A percentile compares a stretch with the other conserved stretches of the same genome.
Conservation (phyloP, 2,888 invertebrate species). For the Campoletis raptor region DNA sequence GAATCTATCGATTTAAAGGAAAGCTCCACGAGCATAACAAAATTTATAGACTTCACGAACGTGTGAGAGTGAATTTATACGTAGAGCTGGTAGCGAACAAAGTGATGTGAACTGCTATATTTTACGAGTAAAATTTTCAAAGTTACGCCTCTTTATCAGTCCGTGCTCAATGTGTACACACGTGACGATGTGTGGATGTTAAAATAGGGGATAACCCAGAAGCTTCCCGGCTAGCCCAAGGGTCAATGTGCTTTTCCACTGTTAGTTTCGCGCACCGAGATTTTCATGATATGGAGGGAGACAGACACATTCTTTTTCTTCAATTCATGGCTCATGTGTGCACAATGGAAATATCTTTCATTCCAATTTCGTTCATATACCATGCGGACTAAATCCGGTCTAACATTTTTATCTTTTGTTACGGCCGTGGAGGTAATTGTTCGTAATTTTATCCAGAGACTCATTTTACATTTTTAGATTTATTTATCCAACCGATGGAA, state of each 20-base stretch:
- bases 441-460: background rate
- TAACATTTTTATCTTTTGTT: background rate
- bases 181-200: background rate
- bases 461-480: background rate
- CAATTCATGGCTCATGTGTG: background rate
- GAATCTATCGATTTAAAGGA: conserved; percentile 72
- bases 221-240: conserved; percentile 19
- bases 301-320: background rate
- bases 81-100: background rate
- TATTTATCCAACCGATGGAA: background rate
- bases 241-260: conserved; percentile 61
- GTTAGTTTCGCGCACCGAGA: background rate
- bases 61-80: conserved; percentile 49
- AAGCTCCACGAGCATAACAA: conserved; percentile 14
- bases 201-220: conserved; percentile 3
- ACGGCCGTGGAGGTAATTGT: background rate
- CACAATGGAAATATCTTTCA: conserved; percentile 20
- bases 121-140: background rate
- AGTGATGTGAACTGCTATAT: background rate
- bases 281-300: conserved; percentile 6
- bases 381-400: background rate
- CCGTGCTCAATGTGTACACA: background rate
- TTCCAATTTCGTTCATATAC: background rate
- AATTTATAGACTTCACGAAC: conserved; percentile 5
- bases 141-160: background rate